Evolutionary conservation across 2,888 invertebrate species (phyloP).

Genomic region (Mactromeris polynyma): DNA sequence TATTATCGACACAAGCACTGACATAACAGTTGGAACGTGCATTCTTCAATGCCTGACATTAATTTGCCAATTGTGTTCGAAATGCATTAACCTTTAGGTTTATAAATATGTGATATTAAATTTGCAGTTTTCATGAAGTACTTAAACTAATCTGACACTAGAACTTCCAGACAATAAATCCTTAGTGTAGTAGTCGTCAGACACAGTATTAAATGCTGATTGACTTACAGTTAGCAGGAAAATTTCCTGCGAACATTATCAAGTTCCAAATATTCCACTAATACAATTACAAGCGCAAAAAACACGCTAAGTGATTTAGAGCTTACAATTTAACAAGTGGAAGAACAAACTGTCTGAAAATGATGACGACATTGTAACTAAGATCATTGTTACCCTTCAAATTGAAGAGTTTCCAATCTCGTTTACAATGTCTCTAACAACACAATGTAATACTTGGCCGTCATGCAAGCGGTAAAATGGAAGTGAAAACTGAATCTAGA

Average conservation of each 20-base stretch:
- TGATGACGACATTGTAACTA: background rate
- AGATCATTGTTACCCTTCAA: background rate
- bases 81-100: too few species aligned
- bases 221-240: background rate
- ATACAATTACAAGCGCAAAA: background rate
- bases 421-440: background rate
- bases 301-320: background rate
- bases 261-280: background rate
- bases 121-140: background rate
- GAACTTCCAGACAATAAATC: background rate
- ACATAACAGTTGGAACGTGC: too few species aligned
- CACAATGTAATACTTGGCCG: background rate
- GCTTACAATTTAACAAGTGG: background rate
- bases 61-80: too few species aligned
- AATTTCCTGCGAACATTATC: background rate
- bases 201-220: background rate
- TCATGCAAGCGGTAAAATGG: background rate
- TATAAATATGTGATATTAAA: background rate
- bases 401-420: background rate
- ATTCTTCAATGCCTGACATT: too few species aligned
- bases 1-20: too few species aligned
- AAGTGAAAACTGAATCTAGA: background rate
- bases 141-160: background rate
- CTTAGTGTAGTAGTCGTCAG: background rate
- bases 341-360: background rate